These are phyloP conservation scores for Psilopsiagon aurifrons DNA, from an alignment of 2,113 vertebrate genomes.

Conservation along the genomic window DNA sequence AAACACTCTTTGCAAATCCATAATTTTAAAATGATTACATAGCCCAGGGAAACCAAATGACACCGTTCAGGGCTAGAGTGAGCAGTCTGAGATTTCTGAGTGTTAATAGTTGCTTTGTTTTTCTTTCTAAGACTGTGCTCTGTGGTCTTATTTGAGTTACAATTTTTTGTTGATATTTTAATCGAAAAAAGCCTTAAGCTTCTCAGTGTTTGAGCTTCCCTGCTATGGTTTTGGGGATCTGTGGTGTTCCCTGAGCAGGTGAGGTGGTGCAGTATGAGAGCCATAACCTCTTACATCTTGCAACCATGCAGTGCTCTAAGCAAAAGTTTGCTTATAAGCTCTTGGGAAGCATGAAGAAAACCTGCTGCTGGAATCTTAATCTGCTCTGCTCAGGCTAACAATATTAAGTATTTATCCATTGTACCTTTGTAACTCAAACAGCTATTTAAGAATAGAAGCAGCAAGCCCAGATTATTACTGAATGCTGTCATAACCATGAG, in stretches of 20 bases:
- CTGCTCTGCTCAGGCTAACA: constrained; percentile 45
- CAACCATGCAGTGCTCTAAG: neutral
- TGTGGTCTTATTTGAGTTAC: constrained; percentile 47
- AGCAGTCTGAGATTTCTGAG: neutral
- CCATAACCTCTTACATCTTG: constrained; percentile 8
- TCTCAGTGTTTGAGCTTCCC: constrained; percentile 41
- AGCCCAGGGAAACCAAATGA: constrained; percentile 32
- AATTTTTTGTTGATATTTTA: constrained; percentile 37
- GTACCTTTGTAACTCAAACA: constrained; percentile 11
- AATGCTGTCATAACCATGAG: neutral
- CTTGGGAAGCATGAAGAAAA: constrained; percentile 63
- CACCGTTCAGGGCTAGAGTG: neutral
- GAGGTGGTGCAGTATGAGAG: neutral
- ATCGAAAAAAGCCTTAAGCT: constrained; percentile 63
- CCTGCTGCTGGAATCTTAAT: constrained; percentile 50
- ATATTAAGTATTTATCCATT: neutral
- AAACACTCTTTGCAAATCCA: neutral
- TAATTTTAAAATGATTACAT: constrained; percentile 7
- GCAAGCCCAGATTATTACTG: neutral
- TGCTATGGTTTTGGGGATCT: constrained; percentile 26
- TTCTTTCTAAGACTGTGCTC: constrained; percentile 3
- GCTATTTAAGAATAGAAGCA: constrained; percentile 46
- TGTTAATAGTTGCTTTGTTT: constrained; percentile 18
- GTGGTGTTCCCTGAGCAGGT: neutral
- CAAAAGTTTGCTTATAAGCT: neutral